Evolutionary conservation across 2,888 invertebrate genomes (phyloP).

Genomic region (Drosophila anomelani): DNA sequence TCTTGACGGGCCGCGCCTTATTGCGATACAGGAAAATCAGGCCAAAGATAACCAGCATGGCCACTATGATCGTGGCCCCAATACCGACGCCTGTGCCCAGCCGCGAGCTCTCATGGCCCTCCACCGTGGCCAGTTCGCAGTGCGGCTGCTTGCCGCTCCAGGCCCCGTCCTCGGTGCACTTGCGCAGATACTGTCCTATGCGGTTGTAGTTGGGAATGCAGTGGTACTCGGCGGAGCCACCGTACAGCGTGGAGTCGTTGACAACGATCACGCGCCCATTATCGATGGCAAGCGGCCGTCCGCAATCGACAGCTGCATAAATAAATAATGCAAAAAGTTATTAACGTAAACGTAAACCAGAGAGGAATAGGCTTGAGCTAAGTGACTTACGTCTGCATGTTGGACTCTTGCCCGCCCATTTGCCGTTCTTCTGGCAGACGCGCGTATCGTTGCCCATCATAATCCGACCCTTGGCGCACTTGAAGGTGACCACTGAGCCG

Average conservation of each 20-base stretch:
- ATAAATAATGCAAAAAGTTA: background rate
- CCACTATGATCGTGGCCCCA: constrained; percentile 92
- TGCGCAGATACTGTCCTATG: constrained; percentile 92
- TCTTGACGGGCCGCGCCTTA: constrained; percentile 94
- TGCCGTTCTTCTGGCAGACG: constrained; percentile 90
- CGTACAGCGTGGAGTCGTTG: constrained; percentile 93
- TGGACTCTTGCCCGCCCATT: constrained; percentile 92
- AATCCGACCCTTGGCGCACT: constrained; percentile 92
- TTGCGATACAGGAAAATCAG: constrained; percentile 92
- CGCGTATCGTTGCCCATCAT: constrained; percentile 93
- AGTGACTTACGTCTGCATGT: constrained; percentile 90
- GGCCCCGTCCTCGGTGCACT: constrained; percentile 92
- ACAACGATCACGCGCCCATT: constrained; percentile 94
- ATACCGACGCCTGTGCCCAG: constrained; percentile 93
- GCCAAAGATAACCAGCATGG: constrained; percentile 91
- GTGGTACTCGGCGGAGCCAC: constrained; percentile 94
- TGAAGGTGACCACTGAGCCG: constrained; percentile 92
- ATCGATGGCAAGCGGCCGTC: constrained; percentile 91
- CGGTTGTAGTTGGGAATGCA: constrained; percentile 94
- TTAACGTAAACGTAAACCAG: constrained; percentile 50
- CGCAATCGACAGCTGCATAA: constrained; percentile 92
- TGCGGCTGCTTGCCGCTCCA: constrained; percentile 95
- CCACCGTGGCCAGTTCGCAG: constrained; percentile 90
- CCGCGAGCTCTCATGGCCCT: constrained; percentile 89
- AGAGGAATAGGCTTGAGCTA: background rate